Conservation (phyloP, 2,797 vertebrate genomes). For the Poeciliopsis paucimaculata region DNA sequence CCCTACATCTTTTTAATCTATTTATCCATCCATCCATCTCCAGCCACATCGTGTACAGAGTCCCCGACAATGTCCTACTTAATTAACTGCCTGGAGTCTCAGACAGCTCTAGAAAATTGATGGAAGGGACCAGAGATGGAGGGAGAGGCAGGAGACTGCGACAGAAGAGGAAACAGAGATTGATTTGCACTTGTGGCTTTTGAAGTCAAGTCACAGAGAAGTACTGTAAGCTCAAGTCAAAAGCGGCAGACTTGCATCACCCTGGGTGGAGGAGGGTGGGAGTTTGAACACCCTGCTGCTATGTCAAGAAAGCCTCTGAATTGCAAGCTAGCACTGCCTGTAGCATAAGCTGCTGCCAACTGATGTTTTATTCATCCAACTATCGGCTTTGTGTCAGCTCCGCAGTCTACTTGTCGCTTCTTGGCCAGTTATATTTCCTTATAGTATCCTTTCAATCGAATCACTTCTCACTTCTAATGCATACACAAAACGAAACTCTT, state of each 20-base stretch:
- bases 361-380: conserved; percentile 66
- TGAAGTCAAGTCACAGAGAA: conserved; percentile 43
- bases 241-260: conserved; percentile 37
- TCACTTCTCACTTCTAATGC: background rate
- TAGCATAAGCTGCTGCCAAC: conserved; percentile 39
- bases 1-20: conserved; percentile 25
- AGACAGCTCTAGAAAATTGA: conserved; percentile 60
- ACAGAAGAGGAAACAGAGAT: conserved; percentile 35
- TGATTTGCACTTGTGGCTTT: conserved; percentile 52
- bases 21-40: conserved; percentile 41
- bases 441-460: conserved; percentile 20
- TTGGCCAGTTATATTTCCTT: conserved; percentile 38
- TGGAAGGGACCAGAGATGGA: conserved; percentile 29
- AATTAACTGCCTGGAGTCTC: conserved; percentile 71
- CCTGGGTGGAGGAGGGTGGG: conserved; percentile 21
- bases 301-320: conserved; percentile 32
- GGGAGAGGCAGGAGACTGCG: conserved; percentile 18
- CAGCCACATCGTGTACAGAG: conserved; percentile 44
- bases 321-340: conserved; percentile 52
- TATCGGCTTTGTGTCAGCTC: conserved; percentile 58
- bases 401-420: conserved; percentile 41
- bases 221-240: conserved; percentile 36
- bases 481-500: background rate
- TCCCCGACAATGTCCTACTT: conserved; percentile 66
- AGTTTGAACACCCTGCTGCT: conserved; percentile 35